phyloP scores from a whole-genome alignment of 2,113 vertebrate genomes.

The Megaceryle maxima region DNA sequence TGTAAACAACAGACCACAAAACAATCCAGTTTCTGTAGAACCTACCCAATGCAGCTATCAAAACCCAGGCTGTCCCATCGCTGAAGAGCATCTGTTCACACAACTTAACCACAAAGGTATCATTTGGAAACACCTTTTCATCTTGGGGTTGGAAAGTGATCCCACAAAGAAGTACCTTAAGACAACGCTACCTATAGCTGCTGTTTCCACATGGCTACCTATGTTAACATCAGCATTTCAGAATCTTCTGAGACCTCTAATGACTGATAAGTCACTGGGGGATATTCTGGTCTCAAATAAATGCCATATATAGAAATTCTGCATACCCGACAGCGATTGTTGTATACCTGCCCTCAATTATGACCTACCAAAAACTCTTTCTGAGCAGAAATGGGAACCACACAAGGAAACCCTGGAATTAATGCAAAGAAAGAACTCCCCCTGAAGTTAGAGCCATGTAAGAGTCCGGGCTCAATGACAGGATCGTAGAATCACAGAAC shows the following conservation, averaged over 20 bases:
- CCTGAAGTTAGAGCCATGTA: background rate
- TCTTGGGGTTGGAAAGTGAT: no score
- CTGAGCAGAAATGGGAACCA: background rate
- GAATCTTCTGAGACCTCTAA: background rate
- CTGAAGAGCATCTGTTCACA: background rate
- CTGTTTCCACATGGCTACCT: no score
- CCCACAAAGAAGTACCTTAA: no score
- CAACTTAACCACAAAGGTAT: background rate
- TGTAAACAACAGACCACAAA: background rate
- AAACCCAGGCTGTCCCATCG: background rate
- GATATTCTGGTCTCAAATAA: background rate
- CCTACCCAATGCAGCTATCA: background rate
- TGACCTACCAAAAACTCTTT: background rate
- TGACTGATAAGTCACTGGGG: background rate
- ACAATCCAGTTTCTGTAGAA: background rate
- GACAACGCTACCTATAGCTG: no score
- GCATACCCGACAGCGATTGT: background rate
- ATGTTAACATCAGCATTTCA: no score
- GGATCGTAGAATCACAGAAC: no score
- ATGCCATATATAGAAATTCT: background rate
- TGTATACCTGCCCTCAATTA: background rate
- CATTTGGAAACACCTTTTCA: background rate
- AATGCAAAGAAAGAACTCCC: background rate
- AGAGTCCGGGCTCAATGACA: background rate
- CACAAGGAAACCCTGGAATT: background rate